These are phyloP conservation scores for Pollachius pollachius DNA, from an alignment of 2,113 vertebrate genomes.

Conservation along the genomic window DNA sequence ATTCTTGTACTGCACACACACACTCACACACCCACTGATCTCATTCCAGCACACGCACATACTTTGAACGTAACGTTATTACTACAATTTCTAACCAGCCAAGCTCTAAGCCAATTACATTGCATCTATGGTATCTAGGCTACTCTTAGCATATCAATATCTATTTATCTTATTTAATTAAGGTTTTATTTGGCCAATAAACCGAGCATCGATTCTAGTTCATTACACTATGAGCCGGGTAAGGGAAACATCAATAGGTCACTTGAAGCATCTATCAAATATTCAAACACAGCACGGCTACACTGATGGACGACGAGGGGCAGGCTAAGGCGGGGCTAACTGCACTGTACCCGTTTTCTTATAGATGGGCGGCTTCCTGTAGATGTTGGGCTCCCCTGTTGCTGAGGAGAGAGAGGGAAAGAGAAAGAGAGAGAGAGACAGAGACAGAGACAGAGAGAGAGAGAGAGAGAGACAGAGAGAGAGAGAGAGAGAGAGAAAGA, in stretches of 20 bases:
- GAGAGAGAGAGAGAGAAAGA: no score
- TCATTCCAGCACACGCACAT: no score
- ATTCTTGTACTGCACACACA: not conserved
- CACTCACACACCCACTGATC: not conserved
- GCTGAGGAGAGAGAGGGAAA: conserved; percentile 78
- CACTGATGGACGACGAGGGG: conserved; percentile 49
- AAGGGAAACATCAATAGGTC: conserved; percentile 28
- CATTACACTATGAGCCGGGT: conserved; percentile 17
- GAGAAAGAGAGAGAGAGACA: no score
- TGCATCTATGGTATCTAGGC: no score
- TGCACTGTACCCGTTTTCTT: conserved; percentile 90
- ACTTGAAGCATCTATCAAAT: conserved; percentile 32
- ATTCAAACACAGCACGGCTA: conserved; percentile 52
- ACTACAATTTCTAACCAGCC: no score
- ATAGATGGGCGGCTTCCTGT: conserved; percentile 98
- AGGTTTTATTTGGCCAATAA: conserved; percentile 26
- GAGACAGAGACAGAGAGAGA: no score
- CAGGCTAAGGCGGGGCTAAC: conserved; percentile 62
- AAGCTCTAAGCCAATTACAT: no score
- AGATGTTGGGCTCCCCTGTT: conserved; percentile 94
- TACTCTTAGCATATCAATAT: not conserved
- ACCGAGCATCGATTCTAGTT: conserved; percentile 35
- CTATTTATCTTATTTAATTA: conserved; percentile 18
- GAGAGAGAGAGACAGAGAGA: no score
- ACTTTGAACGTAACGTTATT: no score